Percentiles rank a stretch among this genome's conserved stretches.
Conservation (phyloP, 2,113 vertebrate species). For the Paracanthobrama guichenoti region DNA sequence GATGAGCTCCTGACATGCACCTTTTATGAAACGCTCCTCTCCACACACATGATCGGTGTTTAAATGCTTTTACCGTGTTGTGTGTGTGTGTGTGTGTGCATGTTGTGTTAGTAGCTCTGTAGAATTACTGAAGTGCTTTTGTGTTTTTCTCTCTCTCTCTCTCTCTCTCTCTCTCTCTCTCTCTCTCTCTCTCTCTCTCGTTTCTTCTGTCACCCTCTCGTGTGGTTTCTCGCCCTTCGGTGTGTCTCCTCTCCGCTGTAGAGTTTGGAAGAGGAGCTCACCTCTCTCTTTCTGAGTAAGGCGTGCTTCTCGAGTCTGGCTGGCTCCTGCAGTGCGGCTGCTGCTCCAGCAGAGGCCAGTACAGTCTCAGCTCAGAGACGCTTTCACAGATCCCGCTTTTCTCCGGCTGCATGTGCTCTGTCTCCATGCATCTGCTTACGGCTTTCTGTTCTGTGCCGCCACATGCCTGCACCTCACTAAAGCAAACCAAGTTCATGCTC, state of each 20-base stretch:
- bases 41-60: neutral
- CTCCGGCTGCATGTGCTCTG: neutral
- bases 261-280: conserved; percentile 94
- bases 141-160: too few species aligned
- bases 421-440: neutral
- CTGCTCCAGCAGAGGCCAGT: conserved; percentile 82
- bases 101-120: neutral
- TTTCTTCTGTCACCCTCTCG: neutral
- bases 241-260: conserved; percentile 73
- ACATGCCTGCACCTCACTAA: neutral
- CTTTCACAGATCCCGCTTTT: conserved; percentile 31
- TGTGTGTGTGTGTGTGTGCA: conserved; percentile 24
- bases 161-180: conserved; percentile 9
- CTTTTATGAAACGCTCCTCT: neutral
- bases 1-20: conserved; percentile 10
- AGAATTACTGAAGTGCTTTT: conserved; percentile 52
- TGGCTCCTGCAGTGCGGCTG: conserved; percentile 70
- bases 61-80: neutral
- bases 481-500: conserved; percentile 45
- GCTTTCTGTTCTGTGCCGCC: neutral
- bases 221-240: neutral
- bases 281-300: conserved; percentile 87
- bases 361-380: conserved; percentile 77
- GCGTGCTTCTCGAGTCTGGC: conserved; percentile 71
- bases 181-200: conserved; percentile 6